These are phyloP conservation scores for Sander vitreus DNA, from an alignment of 2,113 vertebrate genomes.

Conservation along the genomic window DNA sequence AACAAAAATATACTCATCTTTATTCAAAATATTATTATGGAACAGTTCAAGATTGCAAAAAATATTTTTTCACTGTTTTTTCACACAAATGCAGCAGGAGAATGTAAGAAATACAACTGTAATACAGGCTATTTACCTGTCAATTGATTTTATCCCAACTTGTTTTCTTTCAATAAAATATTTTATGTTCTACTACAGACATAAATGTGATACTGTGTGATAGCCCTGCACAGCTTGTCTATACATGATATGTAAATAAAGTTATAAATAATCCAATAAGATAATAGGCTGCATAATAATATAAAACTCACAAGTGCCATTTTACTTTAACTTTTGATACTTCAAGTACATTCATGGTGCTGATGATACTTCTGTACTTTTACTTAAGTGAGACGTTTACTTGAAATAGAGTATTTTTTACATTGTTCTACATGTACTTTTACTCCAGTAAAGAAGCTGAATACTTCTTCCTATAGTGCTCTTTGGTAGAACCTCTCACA, in stretches of 20 bases:
- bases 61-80: background rate
- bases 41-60: background rate
- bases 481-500: background rate
- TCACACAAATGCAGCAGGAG: background rate
- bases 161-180: background rate
- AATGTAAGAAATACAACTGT: too few relatives aligned
- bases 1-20: background rate
- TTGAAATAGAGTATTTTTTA: background rate
- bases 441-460: background rate
- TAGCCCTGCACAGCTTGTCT: background rate
- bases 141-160: background rate
- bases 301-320: background rate
- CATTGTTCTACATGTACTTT: background rate
- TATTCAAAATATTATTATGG: background rate
- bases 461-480: background rate
- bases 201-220: background rate
- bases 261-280: too few relatives aligned
- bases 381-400: background rate
- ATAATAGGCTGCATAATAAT: background rate
- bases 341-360: background rate
- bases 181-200: background rate
- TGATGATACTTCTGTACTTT: background rate
- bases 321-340: background rate
- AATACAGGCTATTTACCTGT: background rate
- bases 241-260: background rate